A percentile compares a stretch with the other conserved stretches of the same genome.
phyloP scores from a whole-genome alignment of 2,797 vertebrate species.

The Sebastes diploproa region DNA sequence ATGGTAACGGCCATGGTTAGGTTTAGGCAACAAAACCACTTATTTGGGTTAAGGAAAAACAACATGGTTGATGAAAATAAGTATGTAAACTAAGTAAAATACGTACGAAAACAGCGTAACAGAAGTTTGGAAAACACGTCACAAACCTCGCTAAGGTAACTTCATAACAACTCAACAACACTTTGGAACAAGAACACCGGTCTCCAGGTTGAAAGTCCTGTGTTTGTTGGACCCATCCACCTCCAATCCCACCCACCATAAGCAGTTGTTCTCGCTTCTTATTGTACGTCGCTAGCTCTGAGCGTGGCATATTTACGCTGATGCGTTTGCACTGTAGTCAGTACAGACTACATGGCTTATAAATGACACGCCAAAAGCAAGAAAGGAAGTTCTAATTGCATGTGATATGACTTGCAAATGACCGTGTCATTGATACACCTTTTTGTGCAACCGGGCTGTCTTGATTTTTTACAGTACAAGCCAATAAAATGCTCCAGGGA shows the following conservation, averaged over 20 bases:
- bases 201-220: not conserved
- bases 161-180: too few species aligned
- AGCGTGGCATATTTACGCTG: too few species aligned
- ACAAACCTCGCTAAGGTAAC: too few species aligned
- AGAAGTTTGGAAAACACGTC: not conserved
- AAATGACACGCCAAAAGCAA: not conserved
- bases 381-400: not conserved
- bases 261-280: not conserved
- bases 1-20: too few species aligned
- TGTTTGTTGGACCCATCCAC: not conserved
- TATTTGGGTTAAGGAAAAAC: too few species aligned
- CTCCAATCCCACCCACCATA: not conserved
- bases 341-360: too few species aligned
- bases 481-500: not conserved
- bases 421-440: not conserved
- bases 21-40: too few species aligned
- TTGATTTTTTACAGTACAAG: not conserved
- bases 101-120: not conserved
- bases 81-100: not conserved
- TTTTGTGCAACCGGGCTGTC: not conserved
- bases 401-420: not conserved
- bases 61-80: not conserved
- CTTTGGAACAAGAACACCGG: not conserved
- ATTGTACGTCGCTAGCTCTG: fast-evolving
- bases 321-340: too few species aligned